Conservation (phyloP, 2,888 invertebrate species). For the Reticulitermes lucifugus region DNA sequence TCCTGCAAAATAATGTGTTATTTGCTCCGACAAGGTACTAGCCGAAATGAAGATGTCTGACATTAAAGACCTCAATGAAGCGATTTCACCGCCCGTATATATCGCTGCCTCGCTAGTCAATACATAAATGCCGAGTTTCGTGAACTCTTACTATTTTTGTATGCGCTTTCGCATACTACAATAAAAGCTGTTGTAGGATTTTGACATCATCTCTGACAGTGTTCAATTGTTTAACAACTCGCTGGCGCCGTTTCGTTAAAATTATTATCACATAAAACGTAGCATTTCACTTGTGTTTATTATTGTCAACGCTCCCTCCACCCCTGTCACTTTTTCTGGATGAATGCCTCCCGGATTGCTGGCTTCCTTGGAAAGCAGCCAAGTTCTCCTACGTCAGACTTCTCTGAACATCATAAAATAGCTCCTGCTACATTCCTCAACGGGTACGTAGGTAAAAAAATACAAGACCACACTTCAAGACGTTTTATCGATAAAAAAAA, state of each 20-base stretch:
- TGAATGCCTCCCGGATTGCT: slow-evolving; percentile 30
- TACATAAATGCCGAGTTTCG: background rate
- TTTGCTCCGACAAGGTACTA: background rate
- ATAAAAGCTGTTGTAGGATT: slow-evolving; percentile 2
- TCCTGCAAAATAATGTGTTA: background rate
- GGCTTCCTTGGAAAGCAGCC: slow-evolving; percentile 22
- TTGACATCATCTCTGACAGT: slow-evolving; percentile 29
- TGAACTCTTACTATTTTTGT: background rate
- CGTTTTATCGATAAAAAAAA: slow-evolving; percentile 39
- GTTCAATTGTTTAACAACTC: slow-evolving; percentile 30
- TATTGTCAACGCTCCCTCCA: background rate
- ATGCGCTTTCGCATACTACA: slow-evolving; percentile 6
- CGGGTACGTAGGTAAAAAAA: slow-evolving; percentile 26
- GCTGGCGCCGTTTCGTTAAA: slow-evolving; percentile 31
- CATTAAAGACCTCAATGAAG: background rate
- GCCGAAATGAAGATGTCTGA: background rate
- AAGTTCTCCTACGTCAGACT: slow-evolving; percentile 18
- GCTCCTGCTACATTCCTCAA: slow-evolving; percentile 30
- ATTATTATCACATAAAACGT: slow-evolving; percentile 33
- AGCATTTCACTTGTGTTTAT: slow-evolving; percentile 31
- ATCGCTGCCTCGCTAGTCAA: background rate
- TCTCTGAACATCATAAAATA: slow-evolving; percentile 25
- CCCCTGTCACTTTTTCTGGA: slow-evolving; percentile 10
- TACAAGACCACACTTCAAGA: slow-evolving; percentile 40
- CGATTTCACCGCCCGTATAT: no score